Base-by-base conservation (phyloP, 2,888 invertebrate genomes). In the Yponomeuta plumbellus region DNA sequence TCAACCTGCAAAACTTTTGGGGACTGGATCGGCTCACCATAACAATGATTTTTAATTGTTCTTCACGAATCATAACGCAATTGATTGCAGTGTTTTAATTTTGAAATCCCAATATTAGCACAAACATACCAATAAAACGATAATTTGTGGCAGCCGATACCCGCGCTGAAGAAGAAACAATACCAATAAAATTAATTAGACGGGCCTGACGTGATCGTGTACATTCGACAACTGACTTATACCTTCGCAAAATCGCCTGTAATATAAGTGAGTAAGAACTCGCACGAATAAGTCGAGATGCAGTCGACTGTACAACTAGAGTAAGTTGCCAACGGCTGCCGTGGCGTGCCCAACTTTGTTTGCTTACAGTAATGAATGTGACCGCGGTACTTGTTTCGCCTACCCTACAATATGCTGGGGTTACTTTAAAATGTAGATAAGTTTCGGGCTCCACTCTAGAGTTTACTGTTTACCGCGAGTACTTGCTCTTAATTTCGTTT, bases 341-440 rank as follows among this genome's bases (percentile, higher is more conserved):
- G 34, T 34, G 34, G 8, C 34, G 34, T 2, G 44, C 44, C 2
- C 13, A 13, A 52, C 44, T 52, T 52, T 52, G 44, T 52, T 52
- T 52, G 44, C 44, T 13, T 17, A 52, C 17, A 52, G 44, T 52
- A 52, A 52, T 52, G 44, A 52, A 52, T 52, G 44, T 17, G 44
- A 52, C 44, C 44, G 44, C 44, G 44, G 17, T 17, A 17, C 44
- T 52, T 52, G 44, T 52, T 52, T 52, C 44, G 44, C 44, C 44
- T 52, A 52, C 44, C 17, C 44, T 52, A 52, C 44, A 52, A 52
- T 52, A 52, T 52, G 44, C 44, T 52, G 44, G 17, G 44, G 44
- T 52, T 52, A 52, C 44, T 52, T 52, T 52, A 52, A 52, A 52
- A 52, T 52, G 44, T 52, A 52, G 44, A 52, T 52, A 52, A 52